phyloP scores from a whole-genome alignment of 2,797 vertebrate species.

The Chelidonichthys spinosus region DNA sequence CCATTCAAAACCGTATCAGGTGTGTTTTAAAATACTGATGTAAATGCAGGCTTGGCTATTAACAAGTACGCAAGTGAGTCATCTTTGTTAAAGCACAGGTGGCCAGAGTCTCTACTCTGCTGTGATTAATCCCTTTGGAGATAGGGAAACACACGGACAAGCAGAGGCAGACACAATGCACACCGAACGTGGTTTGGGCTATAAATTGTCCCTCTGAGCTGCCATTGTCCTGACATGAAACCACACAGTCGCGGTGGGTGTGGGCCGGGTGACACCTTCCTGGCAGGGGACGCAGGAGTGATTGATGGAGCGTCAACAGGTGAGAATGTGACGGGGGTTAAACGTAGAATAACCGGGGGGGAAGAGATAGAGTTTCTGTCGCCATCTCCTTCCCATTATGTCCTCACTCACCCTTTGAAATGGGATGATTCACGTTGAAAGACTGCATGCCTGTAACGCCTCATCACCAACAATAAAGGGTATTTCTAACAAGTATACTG shows the following conservation, averaged over 20 bases:
- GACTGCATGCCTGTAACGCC: not conserved
- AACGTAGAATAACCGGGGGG: constrained; percentile 35
- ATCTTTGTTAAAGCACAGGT: constrained; percentile 13
- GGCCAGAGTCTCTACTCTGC: constrained; percentile 1
- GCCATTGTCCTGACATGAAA: constrained; percentile 53
- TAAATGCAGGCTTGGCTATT: not conserved
- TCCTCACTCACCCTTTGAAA: constrained; percentile 18
- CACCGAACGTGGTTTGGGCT: constrained; percentile 23
- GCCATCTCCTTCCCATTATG: not conserved
- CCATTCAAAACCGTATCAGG: not conserved
- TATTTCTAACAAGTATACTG: not conserved
- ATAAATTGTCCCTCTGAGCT: constrained; percentile 59
- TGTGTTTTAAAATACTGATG: not conserved
- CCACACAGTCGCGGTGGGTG: constrained; percentile 22
- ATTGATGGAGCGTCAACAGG: constrained; percentile 75
- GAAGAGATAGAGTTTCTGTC: constrained; percentile 63
- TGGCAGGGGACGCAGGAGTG: constrained; percentile 43
- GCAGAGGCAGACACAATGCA: constrained; percentile 14
- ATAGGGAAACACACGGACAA: constrained; percentile 39
- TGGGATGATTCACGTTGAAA: constrained; percentile 3
- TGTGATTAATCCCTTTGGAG: constrained; percentile 54
- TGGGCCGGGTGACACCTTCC: constrained; percentile 59
- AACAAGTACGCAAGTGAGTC: constrained; percentile 15
- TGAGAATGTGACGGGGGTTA: constrained; percentile 74
- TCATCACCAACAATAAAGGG: not conserved